Percentiles rank a stretch among this genome's conserved stretches.
phyloP scores from a whole-genome alignment of 2,888 invertebrate species.

The Stomorhina lunata region DNA sequence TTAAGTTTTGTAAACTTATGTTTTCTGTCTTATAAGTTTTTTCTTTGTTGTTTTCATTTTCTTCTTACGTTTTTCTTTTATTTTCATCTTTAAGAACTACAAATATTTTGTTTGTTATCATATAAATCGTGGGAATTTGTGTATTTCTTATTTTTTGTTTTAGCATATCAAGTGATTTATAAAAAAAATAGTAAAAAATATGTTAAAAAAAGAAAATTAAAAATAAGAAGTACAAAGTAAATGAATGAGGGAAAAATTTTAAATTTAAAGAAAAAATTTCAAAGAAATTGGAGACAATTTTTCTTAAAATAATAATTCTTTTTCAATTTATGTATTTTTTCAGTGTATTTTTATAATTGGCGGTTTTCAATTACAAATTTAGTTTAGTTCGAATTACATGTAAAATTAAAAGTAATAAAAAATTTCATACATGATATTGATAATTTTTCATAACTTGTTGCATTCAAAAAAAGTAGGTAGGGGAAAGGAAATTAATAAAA shows the following conservation, averaged over 20 bases:
- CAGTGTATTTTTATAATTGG: too few relatives aligned
- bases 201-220: background rate
- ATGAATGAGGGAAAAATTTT: background rate
- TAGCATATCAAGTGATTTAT: slow-evolving; percentile 25
- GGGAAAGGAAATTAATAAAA: slow-evolving; percentile 38
- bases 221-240: background rate
- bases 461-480: slow-evolving; percentile 64
- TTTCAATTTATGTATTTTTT: too few relatives aligned
- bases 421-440: background rate
- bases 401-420: too few relatives aligned
- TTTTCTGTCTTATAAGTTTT: slow-evolving; percentile 44
- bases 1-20: slow-evolving; percentile 58
- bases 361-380: too few relatives aligned
- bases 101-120: slow-evolving; percentile 30
- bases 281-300: too few relatives aligned
- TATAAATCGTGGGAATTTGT: slow-evolving; percentile 44
- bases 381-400: too few relatives aligned
- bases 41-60: too few relatives aligned
- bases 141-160: background rate
- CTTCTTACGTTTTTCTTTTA: background rate
- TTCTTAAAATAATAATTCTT: background rate
- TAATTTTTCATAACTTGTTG: slow-evolving; percentile 1
- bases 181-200: slow-evolving; percentile 27
- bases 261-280: background rate
- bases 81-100: slow-evolving; percentile 46